Base-by-base conservation (phyloP, 2,797 vertebrate species). In the Hypotaenidia okinawae region DNA sequence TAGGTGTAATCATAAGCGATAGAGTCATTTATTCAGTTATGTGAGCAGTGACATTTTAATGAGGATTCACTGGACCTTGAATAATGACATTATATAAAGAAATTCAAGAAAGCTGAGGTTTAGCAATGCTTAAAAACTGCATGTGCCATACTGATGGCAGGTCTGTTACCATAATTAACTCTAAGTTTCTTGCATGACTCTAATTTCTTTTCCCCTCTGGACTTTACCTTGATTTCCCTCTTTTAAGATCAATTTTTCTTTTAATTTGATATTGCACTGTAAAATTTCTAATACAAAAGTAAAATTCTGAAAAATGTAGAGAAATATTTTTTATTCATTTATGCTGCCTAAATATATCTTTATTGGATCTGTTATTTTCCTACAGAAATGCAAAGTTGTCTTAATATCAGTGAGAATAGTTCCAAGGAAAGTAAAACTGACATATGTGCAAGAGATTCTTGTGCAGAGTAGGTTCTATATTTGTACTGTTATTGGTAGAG, bases 21-120 rank as follows among this genome's bases (percentile, higher is more conserved):
- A 25, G 49, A 77, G 35, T 25, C 4, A 80, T 82, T 57, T 81
- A 9, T 75, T 74, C 45, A 19, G 63, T 73, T 87, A 28, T 67
- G 41, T 45, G 84, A 63, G 18, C 75, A 54, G 52, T 78, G 72
- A 66, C 13, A 47, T 77, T 85, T 89, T 87, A 85, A 83, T 64
- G 84, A 87, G 75, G 63, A 52, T 51, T 94, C 68, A 27, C 58
- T 93, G 68, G 32, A 87, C 45, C 86, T 72, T 78, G 84, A 93
- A 70, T 84, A 95, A 94, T 94, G 90, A 68, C 24, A 9, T 94
- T 76, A 79, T 63, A 54, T 87, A 90, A 84, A 94, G 86, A 92
- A 93, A 82, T 93, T 83, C 22, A 72, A 49, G 72, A 89, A 95
- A 89, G 19, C 64, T 75, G 52, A 37, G 37, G 24, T 95, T 92